These are phyloP conservation scores for Chamaea fasciata DNA, from an alignment of 2,113 vertebrate species.

Conservation along the genomic window DNA sequence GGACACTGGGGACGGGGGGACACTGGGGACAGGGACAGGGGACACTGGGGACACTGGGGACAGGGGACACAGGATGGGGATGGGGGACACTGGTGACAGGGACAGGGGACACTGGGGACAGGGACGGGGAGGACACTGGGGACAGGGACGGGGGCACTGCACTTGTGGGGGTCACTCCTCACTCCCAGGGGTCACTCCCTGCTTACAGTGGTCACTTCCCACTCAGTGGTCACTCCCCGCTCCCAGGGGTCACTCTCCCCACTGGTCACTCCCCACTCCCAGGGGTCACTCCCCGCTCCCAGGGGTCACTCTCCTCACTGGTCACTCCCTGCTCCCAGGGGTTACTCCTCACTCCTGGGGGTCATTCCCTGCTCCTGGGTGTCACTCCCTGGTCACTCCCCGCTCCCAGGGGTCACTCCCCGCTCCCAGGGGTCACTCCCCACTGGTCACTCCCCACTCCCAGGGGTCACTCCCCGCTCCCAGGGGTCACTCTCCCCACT, in stretches of 20 bases:
- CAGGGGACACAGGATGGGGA: too few species aligned
- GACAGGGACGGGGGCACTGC: background rate
- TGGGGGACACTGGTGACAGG: too few species aligned
- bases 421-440: background rate
- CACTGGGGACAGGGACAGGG: too few species aligned
- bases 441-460: too few species aligned
- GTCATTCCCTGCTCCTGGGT: too few species aligned
- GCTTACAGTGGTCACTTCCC: too few species aligned
- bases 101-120: too few species aligned
- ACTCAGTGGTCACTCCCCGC: background rate
- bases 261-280: fast-evolving
- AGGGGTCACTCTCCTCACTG: background rate
- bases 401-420: background rate
- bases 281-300: background rate
- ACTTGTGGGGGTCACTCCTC: fast-evolving
- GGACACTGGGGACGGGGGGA: too few species aligned
- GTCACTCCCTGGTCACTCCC: background rate
- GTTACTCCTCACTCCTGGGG: too few species aligned
- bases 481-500: background rate
- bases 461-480: too few species aligned
- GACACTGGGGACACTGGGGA: too few species aligned
- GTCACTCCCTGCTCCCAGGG: too few species aligned
- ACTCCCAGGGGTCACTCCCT: fast-evolving
- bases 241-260: background rate
- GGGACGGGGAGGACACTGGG: background rate